phyloP scores from a whole-genome alignment of 2,113 vertebrate genomes.

The Pollimyrus isidori region DNA sequence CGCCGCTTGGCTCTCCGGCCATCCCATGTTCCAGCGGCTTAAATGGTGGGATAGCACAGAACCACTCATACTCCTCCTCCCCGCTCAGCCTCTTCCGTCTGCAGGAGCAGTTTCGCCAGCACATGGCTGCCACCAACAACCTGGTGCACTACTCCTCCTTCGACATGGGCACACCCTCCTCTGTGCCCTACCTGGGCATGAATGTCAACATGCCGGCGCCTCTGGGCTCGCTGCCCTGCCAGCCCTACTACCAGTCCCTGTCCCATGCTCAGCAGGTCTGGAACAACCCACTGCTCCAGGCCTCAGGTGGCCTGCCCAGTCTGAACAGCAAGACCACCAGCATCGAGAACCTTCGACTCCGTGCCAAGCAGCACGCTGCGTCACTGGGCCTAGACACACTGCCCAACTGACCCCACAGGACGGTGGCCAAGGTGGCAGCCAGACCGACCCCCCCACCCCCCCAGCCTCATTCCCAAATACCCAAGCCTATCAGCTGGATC shows the following conservation, averaged over 20 bases:
- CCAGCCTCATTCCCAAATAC: background rate
- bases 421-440: background rate
- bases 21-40: conserved; percentile 66
- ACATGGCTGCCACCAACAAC: conserved; percentile 98
- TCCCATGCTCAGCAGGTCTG: conserved; percentile 92
- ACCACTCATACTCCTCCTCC: conserved; percentile 92
- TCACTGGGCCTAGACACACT: conserved; percentile 89
- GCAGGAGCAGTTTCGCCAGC: conserved; percentile 98
- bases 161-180: conserved; percentile 79
- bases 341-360: conserved; percentile 92
- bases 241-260: conserved; percentile 94
- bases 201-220: conserved; percentile 86
- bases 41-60: conserved; percentile 65
- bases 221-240: conserved; percentile 85
- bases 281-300: conserved; percentile 82
- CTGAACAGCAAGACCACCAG: conserved; percentile 99
- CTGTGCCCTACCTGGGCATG: conserved; percentile 89
- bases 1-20: conserved; percentile 63
- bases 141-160: conserved; percentile 95
- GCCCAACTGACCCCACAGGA: conserved; percentile 71
- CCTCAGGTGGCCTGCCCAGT: conserved; percentile 66
- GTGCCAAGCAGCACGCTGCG: conserved; percentile 93
- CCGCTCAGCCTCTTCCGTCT: conserved; percentile 96
- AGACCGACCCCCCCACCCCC: background rate
- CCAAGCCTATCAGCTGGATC: background rate